These are phyloP conservation scores for Coregonus ussuriensis DNA, from an alignment of 2,797 vertebrate species.

Conservation along the genomic window DNA sequence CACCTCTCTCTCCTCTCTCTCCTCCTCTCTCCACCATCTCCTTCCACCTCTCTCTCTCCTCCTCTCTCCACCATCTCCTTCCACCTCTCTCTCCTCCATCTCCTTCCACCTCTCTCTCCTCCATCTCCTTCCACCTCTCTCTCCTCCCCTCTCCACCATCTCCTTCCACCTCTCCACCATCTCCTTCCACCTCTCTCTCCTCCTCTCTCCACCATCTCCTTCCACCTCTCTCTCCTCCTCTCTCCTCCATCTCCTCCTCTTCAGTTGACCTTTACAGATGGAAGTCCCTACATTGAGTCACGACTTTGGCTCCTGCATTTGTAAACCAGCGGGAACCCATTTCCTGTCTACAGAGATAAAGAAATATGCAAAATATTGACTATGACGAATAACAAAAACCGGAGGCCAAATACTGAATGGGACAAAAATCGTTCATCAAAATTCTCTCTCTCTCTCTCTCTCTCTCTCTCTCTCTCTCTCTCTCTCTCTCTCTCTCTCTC, in stretches of 20 bases:
- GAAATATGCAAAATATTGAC: background rate
- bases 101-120: background rate
- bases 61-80: background rate
- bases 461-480: too few species aligned
- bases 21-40: background rate
- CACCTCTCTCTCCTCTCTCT: background rate
- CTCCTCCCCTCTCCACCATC: background rate
- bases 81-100: background rate
- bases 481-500: too few species aligned
- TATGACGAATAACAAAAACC: conserved; percentile 20
- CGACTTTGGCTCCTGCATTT: background rate
- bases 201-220: background rate
- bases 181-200: background rate
- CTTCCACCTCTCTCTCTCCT: background rate
- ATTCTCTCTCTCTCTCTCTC: background rate
- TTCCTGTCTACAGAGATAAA: background rate
- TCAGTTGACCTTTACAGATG: background rate
- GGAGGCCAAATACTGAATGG: background rate
- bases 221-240: background rate
- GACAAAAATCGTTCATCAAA: background rate
- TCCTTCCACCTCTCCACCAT: background rate
- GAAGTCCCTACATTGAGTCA: background rate
- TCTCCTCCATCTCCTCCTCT: background rate
- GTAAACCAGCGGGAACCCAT: background rate
- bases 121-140: too few species aligned